Evolutionary conservation across 2,797 vertebrate genomes (phyloP), one percentile per base, ranked within the genome.

Genomic region (Gouania willdenowi): DNA sequence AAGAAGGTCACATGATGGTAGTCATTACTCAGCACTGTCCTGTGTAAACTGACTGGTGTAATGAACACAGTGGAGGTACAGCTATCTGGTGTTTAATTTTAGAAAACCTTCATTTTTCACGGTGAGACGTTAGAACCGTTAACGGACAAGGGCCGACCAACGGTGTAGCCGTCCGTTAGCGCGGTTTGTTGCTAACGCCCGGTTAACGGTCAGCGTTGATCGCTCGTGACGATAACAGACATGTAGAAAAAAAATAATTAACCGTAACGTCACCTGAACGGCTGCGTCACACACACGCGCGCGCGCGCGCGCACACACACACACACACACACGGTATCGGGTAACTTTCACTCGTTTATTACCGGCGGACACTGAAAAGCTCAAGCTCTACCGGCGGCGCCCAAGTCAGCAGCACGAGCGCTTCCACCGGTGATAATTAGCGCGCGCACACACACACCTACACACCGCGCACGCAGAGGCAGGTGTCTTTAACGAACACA

Each of bases 261-360:
- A 36, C 58, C 76, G 39, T 52, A 69, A 74, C 71, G 77, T 73
- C 70, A 69, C 54, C 60, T 58, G 54, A 53, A 52, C 48, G 52
- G 60, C 27, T 41, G 37, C 41, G 48, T 16, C 25, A 3, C 34
- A 25, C 31, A 10, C 32, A 2, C 26, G 11, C 42, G 6, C 21
- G n/a, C 24, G 9, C 52, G 13, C 44, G 1, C 5, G 3, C 11
- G 10, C 6, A 9, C 23, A 17, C 28, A 6, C 52, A 18, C 52
- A 11, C 31, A 9, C 29, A 13, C 11, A 8, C 39, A 19, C 44
- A 45, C 37, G 50, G 30, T 58, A 48, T 77, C 68, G 48, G 58
- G 66, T 62, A 79, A 81, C 70, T 80, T 83, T 64, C 49, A 60
- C 52, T 44, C n/a, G 57, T 70, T 69, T 59, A n/a, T n/a, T n/a